A percentile compares a stretch with the other conserved stretches of the same genome.
Conservation (phyloP, 2,113 vertebrate species). For the Lethenteron camtschaticum region DNA sequence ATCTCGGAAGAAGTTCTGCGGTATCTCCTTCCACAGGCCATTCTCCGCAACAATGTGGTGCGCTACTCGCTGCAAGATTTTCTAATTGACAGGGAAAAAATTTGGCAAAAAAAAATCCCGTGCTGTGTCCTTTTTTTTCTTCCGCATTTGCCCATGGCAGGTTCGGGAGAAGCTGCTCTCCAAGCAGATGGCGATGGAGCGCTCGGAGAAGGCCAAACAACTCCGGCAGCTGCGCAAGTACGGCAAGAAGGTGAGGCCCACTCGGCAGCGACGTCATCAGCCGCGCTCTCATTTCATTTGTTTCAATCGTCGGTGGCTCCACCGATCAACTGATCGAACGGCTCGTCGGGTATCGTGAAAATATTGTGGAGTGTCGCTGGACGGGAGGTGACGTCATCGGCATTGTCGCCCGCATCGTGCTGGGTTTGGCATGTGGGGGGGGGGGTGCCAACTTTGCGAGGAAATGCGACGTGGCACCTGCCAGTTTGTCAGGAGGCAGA, state of each 20-base stretch:
- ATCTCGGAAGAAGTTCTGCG: too few species aligned
- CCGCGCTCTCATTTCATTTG: neutral
- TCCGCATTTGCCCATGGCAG: conserved; percentile 26
- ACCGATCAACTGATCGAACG: neutral
- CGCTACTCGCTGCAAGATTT: too few species aligned
- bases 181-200: conserved; percentile 63
- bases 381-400: too few species aligned
- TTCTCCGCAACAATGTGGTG: too few species aligned
- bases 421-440: too few species aligned
- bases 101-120: neutral
- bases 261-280: neutral
- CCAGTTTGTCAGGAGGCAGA: too few species aligned
- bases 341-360: neutral
- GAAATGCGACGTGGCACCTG: too few species aligned
- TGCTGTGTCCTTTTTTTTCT: conserved; percentile 7
- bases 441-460: too few species aligned
- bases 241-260: conserved; percentile 58
- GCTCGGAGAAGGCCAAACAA: conserved; percentile 77
- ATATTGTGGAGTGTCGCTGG: neutral
- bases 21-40: too few species aligned
- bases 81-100: too few species aligned
- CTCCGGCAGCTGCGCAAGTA: conserved; percentile 78
- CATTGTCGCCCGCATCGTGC: too few species aligned
- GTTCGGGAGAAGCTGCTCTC: conserved; percentile 52
- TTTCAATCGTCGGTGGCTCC: neutral